These are phyloP conservation scores for Aleiodes testaceus DNA, from an alignment of 2,888 invertebrate genomes.

Conservation along the genomic window DNA sequence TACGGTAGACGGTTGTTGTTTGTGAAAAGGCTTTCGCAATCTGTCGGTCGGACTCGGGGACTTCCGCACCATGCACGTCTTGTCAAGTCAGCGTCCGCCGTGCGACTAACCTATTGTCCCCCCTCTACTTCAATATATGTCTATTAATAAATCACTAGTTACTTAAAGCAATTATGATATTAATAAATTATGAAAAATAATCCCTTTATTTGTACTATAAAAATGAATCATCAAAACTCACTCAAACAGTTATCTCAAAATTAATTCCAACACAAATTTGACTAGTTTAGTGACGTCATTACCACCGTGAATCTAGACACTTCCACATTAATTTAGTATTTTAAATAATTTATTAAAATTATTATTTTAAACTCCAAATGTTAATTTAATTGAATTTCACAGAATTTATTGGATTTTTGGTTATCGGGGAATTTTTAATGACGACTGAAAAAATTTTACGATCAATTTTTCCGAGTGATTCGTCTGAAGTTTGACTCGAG, in stretches of 20 bases:
- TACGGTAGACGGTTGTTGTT: conserved; percentile 75
- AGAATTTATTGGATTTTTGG: background rate
- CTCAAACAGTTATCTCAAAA: too few relatives aligned
- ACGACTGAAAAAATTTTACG: conserved; percentile 1
- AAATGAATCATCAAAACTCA: background rate
- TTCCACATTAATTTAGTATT: conserved; percentile 51
- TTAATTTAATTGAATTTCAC: background rate
- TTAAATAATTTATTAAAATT: background rate
- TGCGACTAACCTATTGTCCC: conserved; percentile 56
- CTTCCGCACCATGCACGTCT: conserved; percentile 64
- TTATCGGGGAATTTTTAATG: background rate
- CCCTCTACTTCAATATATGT: background rate
- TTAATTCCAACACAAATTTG: too few relatives aligned
- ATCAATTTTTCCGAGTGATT: background rate
- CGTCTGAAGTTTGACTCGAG: conserved; percentile 29
- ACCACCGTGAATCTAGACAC: conserved; percentile 57
- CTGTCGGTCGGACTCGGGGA: conserved; percentile 69
- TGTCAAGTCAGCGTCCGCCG: conserved; percentile 64
- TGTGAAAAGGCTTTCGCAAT: conserved; percentile 72
- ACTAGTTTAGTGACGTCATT: conserved; percentile 53
- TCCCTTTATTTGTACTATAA: background rate
- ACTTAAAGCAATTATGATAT: background rate
- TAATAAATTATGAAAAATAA: background rate
- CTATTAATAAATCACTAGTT: background rate
- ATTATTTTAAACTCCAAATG: background rate